Evolutionary conservation across 2,888 invertebrate species (phyloP), one percentile per base, ranked within the genome.

Genomic region (Morpho deidamia): DNA sequence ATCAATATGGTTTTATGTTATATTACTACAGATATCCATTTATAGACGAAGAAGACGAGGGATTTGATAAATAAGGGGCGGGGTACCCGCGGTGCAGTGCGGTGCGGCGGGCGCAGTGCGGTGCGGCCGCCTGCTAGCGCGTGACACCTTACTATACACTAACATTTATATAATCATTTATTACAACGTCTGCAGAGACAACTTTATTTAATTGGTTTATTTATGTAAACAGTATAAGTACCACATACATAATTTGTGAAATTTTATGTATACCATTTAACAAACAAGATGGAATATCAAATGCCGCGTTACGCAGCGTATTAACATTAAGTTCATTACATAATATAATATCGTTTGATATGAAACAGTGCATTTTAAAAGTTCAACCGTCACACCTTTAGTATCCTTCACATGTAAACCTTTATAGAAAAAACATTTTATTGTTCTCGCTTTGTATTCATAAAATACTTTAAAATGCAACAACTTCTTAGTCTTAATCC

Each of bases 401-500:
- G 78, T 71, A 72, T 76, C 79, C 81, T 77, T 81, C 83, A 77
- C 78, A 76, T 86, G 86, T 87, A 87, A 86, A 88, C 78, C 76
- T 87, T 86, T 82, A 80, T 87, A 86, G 80, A 86, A 88, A 81
- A 88, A 88, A 86, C 84, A 81, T 81, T 81, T 86, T 85, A 87
- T 87, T 87, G 87, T 86, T 87, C 87, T 87, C 85, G 85, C 80
- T 85, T 84, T 83, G 85, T 85, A 86, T 86, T 74, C 84, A 83
- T 84, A 87, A 86, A 86, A 87, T 86, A 87, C 88, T 84, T 87
- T 86, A 83, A 88, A 88, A 89, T 89, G 88, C 88, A 88, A 89
- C 87, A 89, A 89, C 83, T 83, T 82, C 85, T 86, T 87, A 87
- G 77, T 83, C 85, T 86, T 87, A 87, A 67, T 79, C 81, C 83